Percentiles rank a stretch among this genome's conserved stretches.
These are phyloP conservation scores for Subacronicta megacephala DNA, from an alignment of 2,888 invertebrate genomes.

Conservation along the genomic window DNA sequence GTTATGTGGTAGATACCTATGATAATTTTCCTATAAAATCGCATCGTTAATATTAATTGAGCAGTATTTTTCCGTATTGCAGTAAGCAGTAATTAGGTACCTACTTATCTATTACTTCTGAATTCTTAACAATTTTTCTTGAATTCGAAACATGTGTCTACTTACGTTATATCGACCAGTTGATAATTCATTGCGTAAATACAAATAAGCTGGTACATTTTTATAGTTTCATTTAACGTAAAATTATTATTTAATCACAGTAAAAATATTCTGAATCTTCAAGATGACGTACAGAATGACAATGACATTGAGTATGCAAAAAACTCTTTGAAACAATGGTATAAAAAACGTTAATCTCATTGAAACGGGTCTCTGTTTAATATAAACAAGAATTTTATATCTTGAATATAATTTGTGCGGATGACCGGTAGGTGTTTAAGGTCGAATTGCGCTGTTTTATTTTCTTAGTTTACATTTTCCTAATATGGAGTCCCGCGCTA, in stretches of 20 bases:
- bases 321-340: conserved; percentile 14
- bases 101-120: too few relatives aligned
- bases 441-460: background rate
- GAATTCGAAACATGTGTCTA: background rate
- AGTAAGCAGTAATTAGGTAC: too few relatives aligned
- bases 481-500: too few relatives aligned
- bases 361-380: too few relatives aligned
- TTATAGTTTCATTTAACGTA: background rate
- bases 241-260: background rate
- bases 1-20: too few relatives aligned
- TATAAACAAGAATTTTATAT: too few relatives aligned
- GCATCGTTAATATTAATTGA: too few relatives aligned
- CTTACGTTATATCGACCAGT: conserved; percentile 13
- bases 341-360: conserved; percentile 4
- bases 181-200: conserved; percentile 6
- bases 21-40: too few relatives aligned
- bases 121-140: too few relatives aligned
- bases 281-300: conserved; percentile 31
- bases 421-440: background rate
- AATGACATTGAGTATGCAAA: conserved; percentile 14
- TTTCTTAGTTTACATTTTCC: too few relatives aligned
- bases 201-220: background rate
- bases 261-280: conserved; percentile 1
- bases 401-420: too few relatives aligned
- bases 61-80: too few relatives aligned